phyloP scores from a whole-genome alignment of 2,888 invertebrate species.

The Scaptomyza polygonia region DNA sequence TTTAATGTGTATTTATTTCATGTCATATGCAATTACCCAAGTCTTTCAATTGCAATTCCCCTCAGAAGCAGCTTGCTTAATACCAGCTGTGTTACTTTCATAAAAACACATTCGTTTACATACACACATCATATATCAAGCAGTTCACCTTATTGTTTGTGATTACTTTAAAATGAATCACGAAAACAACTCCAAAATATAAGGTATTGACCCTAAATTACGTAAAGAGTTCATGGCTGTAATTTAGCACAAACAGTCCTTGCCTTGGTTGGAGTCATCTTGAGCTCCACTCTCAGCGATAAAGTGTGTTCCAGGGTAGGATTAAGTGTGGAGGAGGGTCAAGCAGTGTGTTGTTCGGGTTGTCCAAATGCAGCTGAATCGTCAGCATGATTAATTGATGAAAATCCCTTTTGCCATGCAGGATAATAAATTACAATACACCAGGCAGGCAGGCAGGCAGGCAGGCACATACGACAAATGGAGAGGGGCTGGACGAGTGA shows the following conservation, averaged over 20 bases:
- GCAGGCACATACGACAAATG: slow-evolving; percentile 19
- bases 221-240: slow-evolving; percentile 15
- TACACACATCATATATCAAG: slow-evolving; percentile 1
- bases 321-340: slow-evolving; percentile 40
- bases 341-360: slow-evolving; percentile 48
- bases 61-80: neutral
- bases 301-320: slow-evolving; percentile 27
- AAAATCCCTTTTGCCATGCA: slow-evolving; percentile 80
- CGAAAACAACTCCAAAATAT: slow-evolving; percentile 6
- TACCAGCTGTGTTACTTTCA: neutral
- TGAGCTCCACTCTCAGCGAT: slow-evolving; percentile 30
- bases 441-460: slow-evolving; percentile 32
- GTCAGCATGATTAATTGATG: slow-evolving; percentile 78
- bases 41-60: neutral
- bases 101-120: neutral
- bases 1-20: neutral
- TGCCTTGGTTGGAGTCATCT: slow-evolving; percentile 10
- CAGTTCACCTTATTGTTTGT: neutral
- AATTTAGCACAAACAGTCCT: slow-evolving; percentile 31
- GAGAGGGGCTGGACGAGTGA: neutral
- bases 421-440: slow-evolving; percentile 77
- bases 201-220: slow-evolving; percentile 11
- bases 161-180: slow-evolving; percentile 1
- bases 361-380: slow-evolving; percentile 72
- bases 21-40: neutral